Percentiles rank a stretch among this genome's conserved stretches.
Evolutionary conservation across 2,888 invertebrate species (phyloP).

Genomic region (Cantharis nigra): DNA sequence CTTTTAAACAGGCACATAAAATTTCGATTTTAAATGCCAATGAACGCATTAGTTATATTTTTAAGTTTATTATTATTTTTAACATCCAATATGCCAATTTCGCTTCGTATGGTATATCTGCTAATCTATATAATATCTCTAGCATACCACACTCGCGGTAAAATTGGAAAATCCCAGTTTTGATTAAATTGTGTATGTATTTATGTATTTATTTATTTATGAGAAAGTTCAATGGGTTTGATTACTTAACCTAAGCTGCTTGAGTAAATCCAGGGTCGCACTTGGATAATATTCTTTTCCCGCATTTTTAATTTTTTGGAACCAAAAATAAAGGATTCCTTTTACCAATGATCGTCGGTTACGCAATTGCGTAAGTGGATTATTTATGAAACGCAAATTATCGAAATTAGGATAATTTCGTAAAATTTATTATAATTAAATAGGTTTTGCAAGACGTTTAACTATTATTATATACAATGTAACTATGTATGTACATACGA

Average conservation of each 20-base stretch:
- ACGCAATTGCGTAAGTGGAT: neutral
- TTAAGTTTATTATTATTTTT: neutral
- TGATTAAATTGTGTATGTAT: neutral
- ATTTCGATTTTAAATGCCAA: constrained; percentile 37
- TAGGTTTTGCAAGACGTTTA: neutral
- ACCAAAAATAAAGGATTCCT: neutral
- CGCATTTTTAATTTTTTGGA: neutral
- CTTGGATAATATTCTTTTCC: neutral
- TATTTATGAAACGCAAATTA: neutral
- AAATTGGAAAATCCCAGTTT: neutral
- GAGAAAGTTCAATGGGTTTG: neutral
- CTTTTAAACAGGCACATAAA: constrained; percentile 36
- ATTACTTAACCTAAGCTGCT: neutral
- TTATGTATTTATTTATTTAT: neutral
- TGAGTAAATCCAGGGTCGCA: neutral
- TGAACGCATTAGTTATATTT: constrained; percentile 36
- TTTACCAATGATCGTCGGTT: neutral
- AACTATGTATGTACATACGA: neutral
- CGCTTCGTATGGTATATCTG: no score
- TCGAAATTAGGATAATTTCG: neutral
- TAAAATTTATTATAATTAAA: neutral
- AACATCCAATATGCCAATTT: no score
- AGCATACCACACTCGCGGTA: neutral
- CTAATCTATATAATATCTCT: neutral
- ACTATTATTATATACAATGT: constrained; percentile 9